Evolutionary conservation across 37 sponge, comb jelly and placozoan species (phyloP).

Genomic region (Hexactinellida sp.): DNA sequence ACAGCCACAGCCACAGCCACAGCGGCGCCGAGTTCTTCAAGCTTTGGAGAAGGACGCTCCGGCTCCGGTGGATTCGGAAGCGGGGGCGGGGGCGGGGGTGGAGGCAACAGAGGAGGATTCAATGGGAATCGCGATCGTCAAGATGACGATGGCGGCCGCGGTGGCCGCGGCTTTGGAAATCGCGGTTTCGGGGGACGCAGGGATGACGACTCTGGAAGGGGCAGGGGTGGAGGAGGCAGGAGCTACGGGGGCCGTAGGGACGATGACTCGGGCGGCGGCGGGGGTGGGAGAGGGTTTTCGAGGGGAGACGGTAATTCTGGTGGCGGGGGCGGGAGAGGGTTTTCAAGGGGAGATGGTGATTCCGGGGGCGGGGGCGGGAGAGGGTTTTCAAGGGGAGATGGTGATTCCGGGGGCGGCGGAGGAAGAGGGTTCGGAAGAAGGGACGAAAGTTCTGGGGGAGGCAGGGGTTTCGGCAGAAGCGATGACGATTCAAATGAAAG

Average conservation of each 20-base stretch:
- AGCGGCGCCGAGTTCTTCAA: not conserved
- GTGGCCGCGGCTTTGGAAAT: not conserved
- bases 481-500: not conserved
- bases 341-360: not conserved
- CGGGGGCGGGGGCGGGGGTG: not conserved
- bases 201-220: constrained; percentile 17
- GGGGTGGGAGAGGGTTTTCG: not conserved
- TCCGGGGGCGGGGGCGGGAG: not conserved
- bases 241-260: not conserved
- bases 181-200: constrained; percentile 13
- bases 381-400: not conserved
- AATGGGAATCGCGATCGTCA: not conserved
- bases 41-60: not conserved
- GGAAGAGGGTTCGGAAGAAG: not conserved
- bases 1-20: no score
- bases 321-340: not conserved
- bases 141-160: not conserved
- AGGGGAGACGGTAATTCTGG: constrained; percentile 4
- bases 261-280: not conserved
- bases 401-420: not conserved
- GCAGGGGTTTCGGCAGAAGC: not conserved
- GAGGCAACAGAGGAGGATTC: not conserved
- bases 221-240: not conserved
- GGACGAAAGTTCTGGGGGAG: constrained; percentile 1
- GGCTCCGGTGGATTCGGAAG: no score